Base-by-base conservation (phyloP, 2,113 vertebrate genomes). In the Calypte anna region DNA sequence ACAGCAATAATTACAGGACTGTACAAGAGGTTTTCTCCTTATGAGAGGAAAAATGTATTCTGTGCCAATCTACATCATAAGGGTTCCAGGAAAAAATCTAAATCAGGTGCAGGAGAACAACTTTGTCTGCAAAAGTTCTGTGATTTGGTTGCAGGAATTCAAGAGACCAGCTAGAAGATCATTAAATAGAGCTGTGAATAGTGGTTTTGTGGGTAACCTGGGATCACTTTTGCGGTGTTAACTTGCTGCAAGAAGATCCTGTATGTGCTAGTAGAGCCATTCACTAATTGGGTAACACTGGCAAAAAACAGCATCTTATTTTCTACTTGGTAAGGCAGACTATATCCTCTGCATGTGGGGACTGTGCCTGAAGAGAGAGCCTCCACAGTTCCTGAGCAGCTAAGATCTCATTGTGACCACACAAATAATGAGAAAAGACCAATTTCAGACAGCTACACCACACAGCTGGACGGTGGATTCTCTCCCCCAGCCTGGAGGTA, bases 371-470 rank as follows among this genome's bases (percentile, higher is more conserved):
- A 85, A 51, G 62, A 57, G 20, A 68, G 25, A 18, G 63, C 10
- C 30, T 92, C 36, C 12, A 40, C 36, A 73, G 11, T 43, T 77
- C 33, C 53, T 48, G 55, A 40, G n/a, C 30, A 53, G 46, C 44
- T 61, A 30, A 76, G n/a, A 40, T 77, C 46, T 69, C 51, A 68
- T 66, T 0, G 0, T 14, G 30, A 48, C 38, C 67, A 19, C 16
- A 69, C 18, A 14, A n/a, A 61, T 23, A 7, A 61, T 0, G 3
- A n/a, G 10, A 50, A 48, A 87, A 58, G 6, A 46, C 3, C 0
- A 1, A 33, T 73, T 88, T 40, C 30, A 33, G 81, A 48, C 7
- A 12, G 38, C 53, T 63, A 48, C 28, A 20, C 38, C 14, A 11
- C 8, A 14, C 9, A 81, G 24, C 9, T 50, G 6, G 59, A 70